Base-by-base conservation (phyloP, 2,797 vertebrate species). In the Falco concolor region DNA sequence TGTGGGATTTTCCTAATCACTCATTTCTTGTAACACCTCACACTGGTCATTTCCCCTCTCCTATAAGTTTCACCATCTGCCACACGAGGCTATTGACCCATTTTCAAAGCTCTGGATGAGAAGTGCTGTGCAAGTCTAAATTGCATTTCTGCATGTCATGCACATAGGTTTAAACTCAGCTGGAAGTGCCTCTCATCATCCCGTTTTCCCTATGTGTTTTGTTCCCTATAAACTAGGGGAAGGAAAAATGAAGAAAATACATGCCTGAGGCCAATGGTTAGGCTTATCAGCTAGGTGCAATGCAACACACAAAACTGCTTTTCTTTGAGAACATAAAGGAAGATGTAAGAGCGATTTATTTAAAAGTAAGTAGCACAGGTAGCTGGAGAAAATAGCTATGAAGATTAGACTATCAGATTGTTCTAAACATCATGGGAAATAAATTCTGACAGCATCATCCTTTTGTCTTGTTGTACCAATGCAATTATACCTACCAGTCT, bases 121-220 rank as follows among this genome's bases (percentile, higher is more conserved):
- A 91, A 91, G 12, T 2, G 4, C 65, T 78, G 27, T 63, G 54
- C 44, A 76, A 92, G 49, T 84, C 54, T 84, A 65, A 90, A 92
- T 82, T 54, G 6, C 52, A 90, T 76, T 90, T 76, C 88, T 84
- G 74, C 70, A 60, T 42, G 49, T 69, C 72, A 68, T 1, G 6
- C 65, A 89, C 87, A 87, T 3, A 75, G 60, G 65, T 78, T 96
- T 85, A 80, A 87, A 82, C 93, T 85, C 95, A 94, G 95, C 95
- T 96, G 95, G 93, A 96, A 89, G 49, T 53, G 64, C 57, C 63
- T 93, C 72, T 93, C 91, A 95, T 94, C 68, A 94, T 67, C 40
- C 89, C 56, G 50, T 69, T 84, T 90, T 89, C 80, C 21, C 9
- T 63, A 28, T 3, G 23, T 93, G 27, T 93, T 93, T 91, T 79